Conservation (phyloP, 53 echinoderm and acorn worm genomes). For the Actinopyga echinites region DNA sequence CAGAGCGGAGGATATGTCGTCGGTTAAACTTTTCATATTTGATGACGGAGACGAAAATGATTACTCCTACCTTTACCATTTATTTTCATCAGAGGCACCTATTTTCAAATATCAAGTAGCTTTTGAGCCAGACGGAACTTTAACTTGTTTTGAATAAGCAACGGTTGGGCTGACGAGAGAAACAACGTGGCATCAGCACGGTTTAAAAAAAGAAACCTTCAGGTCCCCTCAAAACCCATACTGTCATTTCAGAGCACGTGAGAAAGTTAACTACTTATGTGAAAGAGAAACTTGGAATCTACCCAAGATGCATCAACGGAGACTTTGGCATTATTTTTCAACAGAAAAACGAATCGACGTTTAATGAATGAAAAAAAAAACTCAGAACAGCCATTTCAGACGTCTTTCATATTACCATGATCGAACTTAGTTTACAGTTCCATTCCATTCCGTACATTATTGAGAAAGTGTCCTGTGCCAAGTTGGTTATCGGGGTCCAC, state of each 20-base stretch:
- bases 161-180: constrained; percentile 58
- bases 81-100: constrained; percentile 30
- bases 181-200: constrained; percentile 74
- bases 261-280: background rate
- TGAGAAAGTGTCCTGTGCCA: constrained; percentile 48
- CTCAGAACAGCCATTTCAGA: background rate
- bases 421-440: background rate
- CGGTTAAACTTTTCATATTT: constrained; percentile 51
- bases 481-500: constrained; percentile 65
- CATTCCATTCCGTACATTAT: constrained; percentile 38
- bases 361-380: background rate
- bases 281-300: background rate
- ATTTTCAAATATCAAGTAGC: constrained; percentile 47
- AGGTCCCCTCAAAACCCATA: constrained; percentile 44
- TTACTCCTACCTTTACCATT: constrained; percentile 19
- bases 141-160: constrained; percentile 67
- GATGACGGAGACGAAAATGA: constrained; percentile 46
- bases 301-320: background rate
- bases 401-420: background rate
- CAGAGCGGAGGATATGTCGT: constrained; percentile 7
- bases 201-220: constrained; percentile 40
- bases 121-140: background rate
- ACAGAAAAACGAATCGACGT: background rate
- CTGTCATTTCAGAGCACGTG: constrained; percentile 35
- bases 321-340: constrained; percentile 13